phyloP scores from a whole-genome alignment of 2,888 invertebrate species.

The Daptonema setosum region DNA sequence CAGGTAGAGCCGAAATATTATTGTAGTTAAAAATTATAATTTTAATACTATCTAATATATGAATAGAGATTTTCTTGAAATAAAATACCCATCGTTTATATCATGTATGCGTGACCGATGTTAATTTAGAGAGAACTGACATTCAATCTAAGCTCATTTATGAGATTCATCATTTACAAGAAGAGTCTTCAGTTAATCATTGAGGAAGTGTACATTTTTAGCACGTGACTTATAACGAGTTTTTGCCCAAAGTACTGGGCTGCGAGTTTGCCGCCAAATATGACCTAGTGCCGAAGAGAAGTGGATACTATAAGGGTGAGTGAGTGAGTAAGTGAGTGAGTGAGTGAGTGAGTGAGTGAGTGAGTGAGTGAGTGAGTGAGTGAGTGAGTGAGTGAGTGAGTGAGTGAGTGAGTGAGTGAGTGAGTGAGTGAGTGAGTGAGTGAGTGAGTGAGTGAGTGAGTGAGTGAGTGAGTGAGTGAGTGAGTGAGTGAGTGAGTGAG shows the following conservation, averaged over 20 bases:
- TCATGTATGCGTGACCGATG: too few species aligned
- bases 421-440: conserved; percentile 8
- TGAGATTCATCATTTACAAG: too few species aligned
- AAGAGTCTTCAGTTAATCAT: too few species aligned
- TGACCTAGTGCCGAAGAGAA: conserved; percentile 53
- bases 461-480: conserved; percentile 6
- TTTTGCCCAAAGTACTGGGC: conserved; percentile 62
- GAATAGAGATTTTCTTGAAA: too few species aligned
- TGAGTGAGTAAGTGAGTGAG: conserved; percentile 6
- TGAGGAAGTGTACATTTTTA: too few species aligned
- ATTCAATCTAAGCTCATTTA: too few species aligned
- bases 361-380: background rate
- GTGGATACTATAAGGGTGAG: conserved; percentile 20
- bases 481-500: background rate
- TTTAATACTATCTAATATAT: too few species aligned
- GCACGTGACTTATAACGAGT: conserved; percentile 31
- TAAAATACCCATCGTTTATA: too few species aligned
- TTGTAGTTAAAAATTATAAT: too few species aligned
- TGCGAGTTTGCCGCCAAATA: conserved; percentile 71
- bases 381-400: conserved; percentile 7
- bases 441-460: conserved; percentile 8
- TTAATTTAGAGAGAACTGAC: too few species aligned
- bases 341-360: conserved; percentile 7
- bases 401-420: conserved; percentile 8
- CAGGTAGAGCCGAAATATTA: too few species aligned